Base-by-base conservation (phyloP, 2,888 invertebrate species). In the Saturnia japonica region DNA sequence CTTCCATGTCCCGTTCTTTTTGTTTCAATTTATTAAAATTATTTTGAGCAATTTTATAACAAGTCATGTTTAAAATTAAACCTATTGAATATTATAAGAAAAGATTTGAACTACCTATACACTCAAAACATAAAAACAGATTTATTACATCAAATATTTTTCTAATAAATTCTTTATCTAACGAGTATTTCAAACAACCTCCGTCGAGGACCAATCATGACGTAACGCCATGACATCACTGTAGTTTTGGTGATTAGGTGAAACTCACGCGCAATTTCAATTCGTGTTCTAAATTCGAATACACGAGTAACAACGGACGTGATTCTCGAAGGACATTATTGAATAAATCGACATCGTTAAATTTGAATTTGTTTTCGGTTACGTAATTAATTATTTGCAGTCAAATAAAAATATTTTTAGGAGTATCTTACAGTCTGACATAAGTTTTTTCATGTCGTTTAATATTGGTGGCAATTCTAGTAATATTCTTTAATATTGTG, bases 221-320 rank as follows among this genome's bases (percentile, higher is more conserved):
- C 66, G 66, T 68, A 68, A 60, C 28, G 40, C 40, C 62, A 64
- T 71, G 71, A 71, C 68, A 71, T 71, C 71, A 71, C 25, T 16
- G 19, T 22, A 51, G 62, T 68, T n/a, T n/a, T n/a, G 64, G 64
- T 68, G 51, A 62, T 64, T 64, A 19, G 71, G 64, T 64, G 19
- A 34, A 64, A 64, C 64, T 64, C 64, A 9, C 64, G 60, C 68
- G 70, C 64, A 60, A 45, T 62, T 60, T 68, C 40, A 54, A 68
- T 54, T 68, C 68, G 62, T 64, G 67, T 60, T 45, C 28, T 70
- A 68, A 51, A 66, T 51, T 47, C 28, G 42, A 16, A 68, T 43
- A 51, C 62, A 71, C 68, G 68, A 47, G 28, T 47, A 43, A 71
- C 62, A 43, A 51, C 68, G 68, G n/a, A 40, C 64, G 64, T 64